A percentile compares a stretch with the other conserved stretches of the same genome.
Evolutionary conservation across 1,140 invertebrate genomes (phyloP).

Genomic region (Frieseomelitta varia): DNA sequence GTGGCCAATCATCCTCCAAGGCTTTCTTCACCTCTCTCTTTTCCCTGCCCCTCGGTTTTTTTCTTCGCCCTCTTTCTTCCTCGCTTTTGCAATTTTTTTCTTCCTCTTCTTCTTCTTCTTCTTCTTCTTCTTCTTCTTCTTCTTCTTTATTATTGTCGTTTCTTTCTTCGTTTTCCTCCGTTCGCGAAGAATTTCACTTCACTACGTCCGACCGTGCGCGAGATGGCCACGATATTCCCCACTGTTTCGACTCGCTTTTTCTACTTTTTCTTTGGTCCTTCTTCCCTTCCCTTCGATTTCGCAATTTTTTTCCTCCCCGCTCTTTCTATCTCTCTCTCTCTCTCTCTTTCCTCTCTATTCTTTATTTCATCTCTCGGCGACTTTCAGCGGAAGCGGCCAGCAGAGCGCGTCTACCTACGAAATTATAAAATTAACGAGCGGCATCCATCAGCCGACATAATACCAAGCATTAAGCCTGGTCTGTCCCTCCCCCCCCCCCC

Average conservation of each 20-base stretch:
- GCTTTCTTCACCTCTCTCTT: conserved; percentile 45
- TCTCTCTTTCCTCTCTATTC: background rate
- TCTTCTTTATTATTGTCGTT: background rate
- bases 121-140: background rate
- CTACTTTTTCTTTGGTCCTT: background rate
- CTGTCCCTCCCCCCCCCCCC: background rate
- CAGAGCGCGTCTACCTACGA: conserved; percentile 35
- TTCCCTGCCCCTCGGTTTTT: background rate
- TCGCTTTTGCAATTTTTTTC: background rate
- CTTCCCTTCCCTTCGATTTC: conserved; percentile 29
- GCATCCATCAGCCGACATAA: conserved; percentile 71
- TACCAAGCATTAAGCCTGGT: conserved; percentile 60
- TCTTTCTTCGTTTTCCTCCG: background rate
- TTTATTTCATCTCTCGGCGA: background rate
- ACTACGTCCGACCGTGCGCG: background rate
- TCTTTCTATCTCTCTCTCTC: background rate
- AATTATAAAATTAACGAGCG: conserved; percentile 76
- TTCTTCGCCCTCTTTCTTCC: background rate
- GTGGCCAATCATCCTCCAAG: conserved; percentile 68
- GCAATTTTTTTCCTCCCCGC: conserved; percentile 9
- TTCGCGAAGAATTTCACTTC: background rate
- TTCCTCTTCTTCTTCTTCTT: too few species aligned
- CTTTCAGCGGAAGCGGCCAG: background rate
- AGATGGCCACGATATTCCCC: background rate
- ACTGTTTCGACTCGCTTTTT: background rate